Percentiles rank a stretch among this genome's conserved stretches.
Evolutionary conservation across 1,140 invertebrate species (phyloP).

Genomic region (Doryteuthis pealeii): DNA sequence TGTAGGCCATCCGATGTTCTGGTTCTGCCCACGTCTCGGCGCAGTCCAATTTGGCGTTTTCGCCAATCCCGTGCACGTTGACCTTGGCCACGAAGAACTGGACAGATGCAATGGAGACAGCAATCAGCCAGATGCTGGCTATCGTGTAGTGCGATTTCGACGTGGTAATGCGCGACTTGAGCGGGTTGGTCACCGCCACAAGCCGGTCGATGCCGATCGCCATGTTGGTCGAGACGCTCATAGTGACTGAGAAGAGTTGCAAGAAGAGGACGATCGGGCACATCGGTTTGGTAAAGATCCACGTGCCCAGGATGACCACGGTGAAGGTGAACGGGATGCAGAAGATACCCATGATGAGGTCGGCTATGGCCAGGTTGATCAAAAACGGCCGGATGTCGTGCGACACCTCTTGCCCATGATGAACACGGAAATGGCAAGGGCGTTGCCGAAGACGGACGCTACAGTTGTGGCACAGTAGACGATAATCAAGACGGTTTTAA

Average conservation of each 20-base stretch:
- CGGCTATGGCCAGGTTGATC: constrained; percentile 72
- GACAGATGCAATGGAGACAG: constrained; percentile 56
- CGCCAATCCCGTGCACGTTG: constrained; percentile 19
- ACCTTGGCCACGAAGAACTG: constrained; percentile 59
- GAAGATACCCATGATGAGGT: constrained; percentile 57
- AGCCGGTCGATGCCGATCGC: constrained; percentile 57
- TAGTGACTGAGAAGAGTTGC: constrained; percentile 51
- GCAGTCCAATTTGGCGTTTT: constrained; percentile 30
- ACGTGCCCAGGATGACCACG: constrained; percentile 44
- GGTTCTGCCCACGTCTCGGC: constrained; percentile 43
- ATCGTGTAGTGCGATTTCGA: constrained; percentile 53
- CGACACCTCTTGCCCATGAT: constrained; percentile 40
- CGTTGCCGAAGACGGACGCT: constrained; percentile 50
- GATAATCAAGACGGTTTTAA: constrained; percentile 32
- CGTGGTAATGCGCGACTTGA: constrained; percentile 43
- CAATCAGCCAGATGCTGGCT: constrained; percentile 60
- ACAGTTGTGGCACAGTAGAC: constrained; percentile 49
- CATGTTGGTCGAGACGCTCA: constrained; percentile 56
- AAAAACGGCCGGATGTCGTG: constrained; percentile 66
- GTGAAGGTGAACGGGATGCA: constrained; percentile 61
- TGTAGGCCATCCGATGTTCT: constrained; percentile 55
- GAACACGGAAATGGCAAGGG: constrained; percentile 53
- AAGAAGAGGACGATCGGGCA: constrained; percentile 54
- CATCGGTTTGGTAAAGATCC: constrained; percentile 56
- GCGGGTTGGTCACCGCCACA: constrained; percentile 49